Percentiles rank a stretch among this genome's conserved stretches.
Evolutionary conservation across 2,888 invertebrate genomes (phyloP).

Genomic region (Eristalinus sepulchralis): DNA sequence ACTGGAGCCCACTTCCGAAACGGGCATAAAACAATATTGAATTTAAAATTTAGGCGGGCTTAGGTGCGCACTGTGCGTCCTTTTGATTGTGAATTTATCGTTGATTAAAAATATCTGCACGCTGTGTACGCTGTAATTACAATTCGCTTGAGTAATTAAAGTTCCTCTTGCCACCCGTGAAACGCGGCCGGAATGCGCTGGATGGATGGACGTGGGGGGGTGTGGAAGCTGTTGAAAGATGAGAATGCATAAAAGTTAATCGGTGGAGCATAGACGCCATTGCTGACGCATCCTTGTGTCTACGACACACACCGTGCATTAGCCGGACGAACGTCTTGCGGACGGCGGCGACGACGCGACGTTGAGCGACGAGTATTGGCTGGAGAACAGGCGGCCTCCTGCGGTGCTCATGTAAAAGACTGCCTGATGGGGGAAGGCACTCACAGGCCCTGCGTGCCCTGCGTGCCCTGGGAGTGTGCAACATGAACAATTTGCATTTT

Average conservation of each 20-base stretch:
- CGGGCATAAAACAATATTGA: constrained; percentile 59
- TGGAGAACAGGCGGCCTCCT: constrained; percentile 26
- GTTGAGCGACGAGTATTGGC: constrained; percentile 30
- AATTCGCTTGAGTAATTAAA: constrained; percentile 66
- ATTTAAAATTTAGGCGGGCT: constrained; percentile 60
- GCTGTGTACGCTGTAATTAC: constrained; percentile 61
- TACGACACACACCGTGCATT: constrained; percentile 17
- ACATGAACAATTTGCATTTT: constrained; percentile 81
- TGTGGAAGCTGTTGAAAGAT: constrained; percentile 51
- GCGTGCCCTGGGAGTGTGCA: constrained; percentile 73
- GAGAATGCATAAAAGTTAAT: constrained; percentile 68
- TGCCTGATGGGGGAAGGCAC: background rate
- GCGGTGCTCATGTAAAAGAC: constrained; percentile 6
- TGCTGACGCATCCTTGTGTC: constrained; percentile 51
- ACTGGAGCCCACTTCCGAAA: background rate
- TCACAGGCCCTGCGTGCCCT: constrained; percentile 30
- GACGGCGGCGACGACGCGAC: constrained; percentile 19
- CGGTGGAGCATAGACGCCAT: constrained; percentile 61
- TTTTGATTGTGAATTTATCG: constrained; percentile 64
- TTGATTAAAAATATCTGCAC: constrained; percentile 65
- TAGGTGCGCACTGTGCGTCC: constrained; percentile 6
- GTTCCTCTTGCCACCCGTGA: background rate
- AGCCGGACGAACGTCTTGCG: constrained; percentile 54
- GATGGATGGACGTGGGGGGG: too few relatives aligned
- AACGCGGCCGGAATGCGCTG: background rate